A percentile compares a stretch with the other conserved stretches of the same genome.
These are phyloP conservation scores for Dicycla oo DNA, from an alignment of 2,888 invertebrate genomes.

Conservation along the genomic window DNA sequence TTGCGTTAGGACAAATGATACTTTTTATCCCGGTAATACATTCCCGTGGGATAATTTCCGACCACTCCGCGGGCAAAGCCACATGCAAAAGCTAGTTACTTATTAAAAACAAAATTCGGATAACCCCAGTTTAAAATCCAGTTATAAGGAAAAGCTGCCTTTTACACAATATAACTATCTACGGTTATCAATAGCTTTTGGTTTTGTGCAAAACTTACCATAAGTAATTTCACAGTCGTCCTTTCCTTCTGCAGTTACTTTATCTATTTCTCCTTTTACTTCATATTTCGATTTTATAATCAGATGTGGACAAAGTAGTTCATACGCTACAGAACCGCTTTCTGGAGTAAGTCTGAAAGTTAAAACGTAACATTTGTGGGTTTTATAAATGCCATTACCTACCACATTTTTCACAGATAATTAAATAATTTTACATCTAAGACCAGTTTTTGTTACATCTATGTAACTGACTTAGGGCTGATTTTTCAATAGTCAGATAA, in stretches of 20 bases:
- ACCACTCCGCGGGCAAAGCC: too few species aligned
- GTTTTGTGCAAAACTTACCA: conserved; percentile 23
- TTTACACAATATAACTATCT: neutral
- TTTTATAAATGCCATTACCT: neutral
- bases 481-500: too few species aligned
- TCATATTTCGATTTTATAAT: conserved; percentile 43
- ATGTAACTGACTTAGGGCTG: neutral
- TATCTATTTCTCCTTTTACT: conserved; percentile 36
- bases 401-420: neutral
- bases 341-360: conserved; percentile 34
- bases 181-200: neutral
- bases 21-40: too few species aligned
- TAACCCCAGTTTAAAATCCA: neutral
- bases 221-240: conserved; percentile 40
- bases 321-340: conserved; percentile 12
- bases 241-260: conserved; percentile 37
- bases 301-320: conserved; percentile 45
- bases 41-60: too few species aligned
- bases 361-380: neutral
- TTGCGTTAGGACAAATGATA: too few species aligned
- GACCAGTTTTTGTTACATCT: neutral
- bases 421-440: neutral
- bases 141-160: neutral
- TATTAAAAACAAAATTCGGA: too few species aligned
- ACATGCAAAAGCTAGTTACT: too few species aligned